Evolutionary conservation across 2,888 invertebrate species (phyloP).

Genomic region (Troides helena): DNA sequence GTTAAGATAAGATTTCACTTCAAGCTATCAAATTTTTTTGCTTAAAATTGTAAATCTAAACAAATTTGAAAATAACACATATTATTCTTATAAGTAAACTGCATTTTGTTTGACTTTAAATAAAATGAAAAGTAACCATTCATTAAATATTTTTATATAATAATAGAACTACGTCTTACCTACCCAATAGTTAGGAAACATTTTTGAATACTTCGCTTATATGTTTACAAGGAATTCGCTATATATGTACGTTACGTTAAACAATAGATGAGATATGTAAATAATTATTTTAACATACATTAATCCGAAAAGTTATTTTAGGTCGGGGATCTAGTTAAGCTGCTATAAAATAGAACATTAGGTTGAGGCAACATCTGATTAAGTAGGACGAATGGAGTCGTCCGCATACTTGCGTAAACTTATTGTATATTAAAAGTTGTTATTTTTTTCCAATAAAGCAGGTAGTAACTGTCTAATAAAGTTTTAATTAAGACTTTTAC

Average conservation of each 20-base stretch:
- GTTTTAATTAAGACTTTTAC: neutral
- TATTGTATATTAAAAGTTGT: neutral
- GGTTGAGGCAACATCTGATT: constrained; percentile 1
- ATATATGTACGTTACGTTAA: neutral
- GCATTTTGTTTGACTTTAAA: too few species aligned
- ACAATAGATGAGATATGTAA: neutral
- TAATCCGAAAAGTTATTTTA: neutral
- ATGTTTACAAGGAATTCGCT: neutral
- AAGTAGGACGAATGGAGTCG: constrained; percentile 1
- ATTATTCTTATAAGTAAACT: too few species aligned
- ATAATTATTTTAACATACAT: neutral
- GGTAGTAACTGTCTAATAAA: neutral
- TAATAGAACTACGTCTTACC: neutral
- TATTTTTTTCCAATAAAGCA: neutral
- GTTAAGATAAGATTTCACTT: too few species aligned
- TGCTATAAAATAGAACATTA: constrained; percentile 7
- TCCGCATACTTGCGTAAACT: constrained; percentile 6
- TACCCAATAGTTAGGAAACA: neutral
- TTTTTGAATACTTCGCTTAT: neutral
- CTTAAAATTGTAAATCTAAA: too few species aligned
- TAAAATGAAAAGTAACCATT: too few species aligned
- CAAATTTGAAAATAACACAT: too few species aligned
- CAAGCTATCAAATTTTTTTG: too few species aligned
- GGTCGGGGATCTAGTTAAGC: constrained; percentile 11
- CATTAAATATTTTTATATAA: too few species aligned